Evolutionary conservation across 2,888 invertebrate genomes (phyloP), one percentile per base, ranked within the genome.

Genomic region (Drosophila putrida): DNA sequence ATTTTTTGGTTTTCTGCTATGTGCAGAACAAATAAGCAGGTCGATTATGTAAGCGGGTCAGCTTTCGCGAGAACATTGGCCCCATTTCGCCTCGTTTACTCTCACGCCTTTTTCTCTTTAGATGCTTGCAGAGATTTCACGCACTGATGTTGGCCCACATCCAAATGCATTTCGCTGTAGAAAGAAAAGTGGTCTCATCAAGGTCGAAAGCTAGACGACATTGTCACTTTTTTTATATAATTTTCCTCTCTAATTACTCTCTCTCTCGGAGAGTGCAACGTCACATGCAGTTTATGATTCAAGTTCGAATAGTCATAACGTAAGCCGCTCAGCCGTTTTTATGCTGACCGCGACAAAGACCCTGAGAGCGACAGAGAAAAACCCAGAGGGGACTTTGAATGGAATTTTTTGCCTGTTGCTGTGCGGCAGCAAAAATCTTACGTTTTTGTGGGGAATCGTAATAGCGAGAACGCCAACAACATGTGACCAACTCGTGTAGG

Each of bases 131-230:
- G 13, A 36, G 59, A 33, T 46, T 20, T 20, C 35, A 43, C n/a
- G 25, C 25, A 25, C 25, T 20, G 31, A 31, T 58, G 36, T 74
- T 89, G 89, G 85, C 87, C 76, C 68, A 65, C 13, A 72, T 87
- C 78, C 84, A 84, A 84, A 84, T 86, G 84, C 75, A 85, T 61
- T 75, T 81, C 65, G 20, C 59, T 63, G 63, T 54, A 68, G 50
- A 64, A 57, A 61, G 59, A 79, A 82, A 87, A 70, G 71, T 76
- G 54, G 67, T 73, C 75, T 68, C 66, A 36, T 38, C 84, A 89
- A 89, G 87, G 89, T 62, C 75, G 58, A 44, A 41, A 55, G 35
- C 53, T 64, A 59, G 59, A 53, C 59, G 74, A 67, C 78, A 79
- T 87, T 88, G 84, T 71, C 75, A 50, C 61, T 71, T 60, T 76